Evolutionary conservation across 2,797 vertebrate species (phyloP).

Genomic region (Sarcophilus harrisii): DNA sequence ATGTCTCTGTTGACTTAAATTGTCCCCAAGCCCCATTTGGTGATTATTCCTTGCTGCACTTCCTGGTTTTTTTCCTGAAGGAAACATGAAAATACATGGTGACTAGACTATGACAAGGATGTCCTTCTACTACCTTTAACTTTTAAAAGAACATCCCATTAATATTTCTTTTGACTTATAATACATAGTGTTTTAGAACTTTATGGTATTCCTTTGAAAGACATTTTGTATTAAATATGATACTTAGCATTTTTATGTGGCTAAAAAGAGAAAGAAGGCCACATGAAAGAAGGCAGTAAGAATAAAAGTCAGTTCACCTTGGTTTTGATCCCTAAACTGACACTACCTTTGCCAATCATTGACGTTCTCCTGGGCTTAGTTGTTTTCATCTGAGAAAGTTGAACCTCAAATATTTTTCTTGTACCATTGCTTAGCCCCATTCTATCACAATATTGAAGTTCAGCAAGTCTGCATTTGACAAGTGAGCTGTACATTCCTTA

Average conservation of each 20-base stretch:
- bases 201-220: slow-evolving; percentile 35
- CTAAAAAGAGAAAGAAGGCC: neutral
- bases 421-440: neutral
- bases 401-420: neutral
- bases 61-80: neutral
- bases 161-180: slow-evolving; percentile 18
- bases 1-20: neutral
- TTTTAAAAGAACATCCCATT: neutral
- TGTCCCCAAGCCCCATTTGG: neutral
- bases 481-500: neutral
- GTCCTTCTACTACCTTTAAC: neutral
- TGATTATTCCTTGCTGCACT: neutral
- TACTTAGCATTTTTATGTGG: slow-evolving; percentile 37
- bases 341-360: neutral
- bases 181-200: neutral
- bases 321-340: neutral
- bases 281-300: neutral
- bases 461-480: neutral
- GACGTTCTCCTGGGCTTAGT: neutral
- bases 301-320: neutral
- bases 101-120: neutral
- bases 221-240: slow-evolving; percentile 1
- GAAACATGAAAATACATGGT: neutral
- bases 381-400: neutral
- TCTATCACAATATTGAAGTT: neutral